A percentile compares a stretch with the other conserved stretches of the same genome.
Evolutionary conservation across 2,888 invertebrate genomes (phyloP).

Genomic region (Aromia moschata): DNA sequence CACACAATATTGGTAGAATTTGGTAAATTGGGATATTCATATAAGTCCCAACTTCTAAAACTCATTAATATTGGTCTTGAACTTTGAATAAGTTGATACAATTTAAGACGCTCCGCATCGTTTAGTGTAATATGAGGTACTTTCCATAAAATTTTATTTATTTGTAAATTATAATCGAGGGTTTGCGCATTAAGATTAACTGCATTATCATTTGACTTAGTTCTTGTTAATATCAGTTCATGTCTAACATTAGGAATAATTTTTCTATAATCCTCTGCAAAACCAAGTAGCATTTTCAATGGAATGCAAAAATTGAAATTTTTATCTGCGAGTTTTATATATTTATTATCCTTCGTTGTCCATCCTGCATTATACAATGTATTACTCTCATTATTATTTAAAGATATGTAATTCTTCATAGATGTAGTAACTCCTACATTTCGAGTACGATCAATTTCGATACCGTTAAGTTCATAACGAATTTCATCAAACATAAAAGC

Average conservation of each 20-base stretch:
- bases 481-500: slow-evolving; percentile 7
- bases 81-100: slow-evolving; percentile 33
- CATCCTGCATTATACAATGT: slow-evolving; percentile 31
- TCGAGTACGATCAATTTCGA: slow-evolving; percentile 35
- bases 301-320: slow-evolving; percentile 37
- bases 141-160: slow-evolving; percentile 41
- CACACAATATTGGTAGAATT: slow-evolving; percentile 50
- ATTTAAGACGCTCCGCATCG: slow-evolving; percentile 39
- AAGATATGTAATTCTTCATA: slow-evolving; percentile 32
- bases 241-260: slow-evolving; percentile 50
- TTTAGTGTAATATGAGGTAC: slow-evolving; percentile 38
- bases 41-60: slow-evolving; percentile 57
- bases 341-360: slow-evolving; percentile 11
- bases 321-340: slow-evolving; percentile 13
- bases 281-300: slow-evolving; percentile 34
- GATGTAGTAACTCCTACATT: slow-evolving; percentile 34
- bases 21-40: slow-evolving; percentile 56
- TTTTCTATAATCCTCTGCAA: slow-evolving; percentile 42
- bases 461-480: slow-evolving; percentile 34
- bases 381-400: slow-evolving; percentile 18
- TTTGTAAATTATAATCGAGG: no score
- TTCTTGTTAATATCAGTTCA: slow-evolving; percentile 33
- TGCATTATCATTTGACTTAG: slow-evolving; percentile 16
- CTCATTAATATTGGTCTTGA: slow-evolving; percentile 25
- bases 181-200: slow-evolving; percentile 31